Base-by-base conservation (phyloP, 2,888 invertebrate genomes). In the Serripes groenlandicus region DNA sequence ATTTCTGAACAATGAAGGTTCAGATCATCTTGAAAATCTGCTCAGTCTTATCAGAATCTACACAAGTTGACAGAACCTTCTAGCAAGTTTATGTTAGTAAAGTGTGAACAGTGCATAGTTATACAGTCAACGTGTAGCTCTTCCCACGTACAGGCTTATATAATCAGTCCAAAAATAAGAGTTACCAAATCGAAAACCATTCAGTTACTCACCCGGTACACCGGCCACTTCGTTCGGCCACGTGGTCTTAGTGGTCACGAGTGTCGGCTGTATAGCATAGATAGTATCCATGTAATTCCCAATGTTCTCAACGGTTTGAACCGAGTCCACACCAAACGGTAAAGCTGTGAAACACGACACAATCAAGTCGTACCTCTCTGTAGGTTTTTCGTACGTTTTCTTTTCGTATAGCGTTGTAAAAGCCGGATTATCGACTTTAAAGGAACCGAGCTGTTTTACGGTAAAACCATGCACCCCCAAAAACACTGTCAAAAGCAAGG, bases 191-290 rank as follows among this genome's bases (percentile, higher is more conserved):
- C 49, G 49, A 21, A 49, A 49, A 49, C 49, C 15, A 3, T 15
- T 3, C 21, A 49, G 15, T 42, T 56, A 30, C 37, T 11, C 66
- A 75, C 75, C 80, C 72, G 80, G 75, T 28, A 80, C 71, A 1
- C 75, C 80, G 1, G 80, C 58, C 0, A 52, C 71, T 35, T 80
- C 80, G 32, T 80, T 80, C 5, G 80, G 80, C 75, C 80, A 80
- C 56, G 72, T 75, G 37, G 75, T 70, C 30, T 80, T 49, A 1
- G 80, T 80, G 0, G 80, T 80, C 18, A 80, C 34, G 11, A 32
- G 49, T n/a, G 60, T 37, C n/a, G 66, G 54, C 21, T 71, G 52
- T 23, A 75, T 54, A 11, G n/a, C 37, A 9, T 34, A n/a, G 7
- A 80, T 68, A 30, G 34, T 35, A 15, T 32, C 21, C 58, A 72